Base-by-base conservation (phyloP, 2,797 vertebrate genomes). In the Crenuchus spilurus region DNA sequence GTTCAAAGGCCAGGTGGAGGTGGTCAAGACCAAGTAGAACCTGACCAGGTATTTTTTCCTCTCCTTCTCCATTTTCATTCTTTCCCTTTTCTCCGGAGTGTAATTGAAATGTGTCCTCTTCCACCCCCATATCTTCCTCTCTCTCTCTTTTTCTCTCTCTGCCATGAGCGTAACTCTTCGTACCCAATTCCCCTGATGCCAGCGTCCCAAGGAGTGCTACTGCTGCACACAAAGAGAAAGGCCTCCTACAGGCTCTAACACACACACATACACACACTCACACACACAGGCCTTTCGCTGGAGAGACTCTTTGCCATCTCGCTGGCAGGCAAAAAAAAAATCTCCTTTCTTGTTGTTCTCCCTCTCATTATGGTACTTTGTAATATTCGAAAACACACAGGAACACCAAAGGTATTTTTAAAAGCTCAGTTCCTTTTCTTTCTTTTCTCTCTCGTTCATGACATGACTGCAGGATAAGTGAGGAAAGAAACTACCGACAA, bases 281-380 rank as follows among this genome's bases (percentile, higher is more conserved):
- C 46, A 48, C 65, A 57, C 51, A 1, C n/a, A 0, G 63, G 55
- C 65, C 71, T 82, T 87, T 87, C 77, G 82, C 85, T 85, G 75
- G 84, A 84, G 82, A 91, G 89, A 88, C 81, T 84, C 86, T 87
- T 90, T 81, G 83, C 87, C 81, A 87, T 89, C 89, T 91, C 74
- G 88, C 92, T 92, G 74, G 82, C 83, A 89, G 91, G 89, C 75
- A 72, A 11, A 58, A 58, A 35, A 35, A 20, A 88, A 86, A 86
- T 82, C 80, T 84, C 78, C 76, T 80, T 88, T 91, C 51, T 88
- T 81, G 88, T 88, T 92, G 88, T 92, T 92, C 88, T 92, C 90
- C 83, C 88, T 92, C 90, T 93, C 92, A 92, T 94, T 94, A 93
- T 81, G 82, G 84, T 85, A 90, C 90, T 92, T 92, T 90, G 91